Evolutionary conservation across 2,888 invertebrate species (phyloP), one percentile per base, ranked within the genome.

Genomic region (Notocelia uddmanniana): DNA sequence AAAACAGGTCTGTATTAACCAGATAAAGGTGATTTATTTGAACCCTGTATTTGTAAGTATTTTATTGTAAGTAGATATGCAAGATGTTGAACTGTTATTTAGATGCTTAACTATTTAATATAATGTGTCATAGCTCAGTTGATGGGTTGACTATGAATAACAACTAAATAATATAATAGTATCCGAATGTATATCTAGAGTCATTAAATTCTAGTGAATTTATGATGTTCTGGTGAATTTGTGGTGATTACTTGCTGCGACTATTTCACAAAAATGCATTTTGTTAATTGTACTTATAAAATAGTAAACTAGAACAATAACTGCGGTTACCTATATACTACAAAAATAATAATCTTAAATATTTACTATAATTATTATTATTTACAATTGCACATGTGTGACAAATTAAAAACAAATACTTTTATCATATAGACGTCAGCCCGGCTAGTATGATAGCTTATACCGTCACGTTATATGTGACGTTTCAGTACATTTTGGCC

Each of bases 241-340:
- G 11, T 60, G 41, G 23, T 52, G 1, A 34, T n/a, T n/a, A n/a
- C n/a, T n/a, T n/a, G n/a, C 62, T 57, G 48, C 37, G 48, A 37
- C 19, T 48, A 23, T 55, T 62, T 23, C 68, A 72, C 54, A 62
- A 68, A 78, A 77, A 77, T 74, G 76, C 77, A 76, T 80, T 79
- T 79, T 79, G 78, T 81, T 81, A 76, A 76, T 55, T 57, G 48
- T 62, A 57, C 15, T 13, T 41, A 67, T n/a, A 21, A n/a, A n/a
- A 66, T 68, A 48, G 45, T 79, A 81, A 84, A 81, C 79, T 85
- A 87, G 87, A 83, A 85, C 84, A 86, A 87, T 87, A 87, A 85
- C 84, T 85, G 82, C 54, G 69, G 76, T 81, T 78, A 77, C n/a
- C n/a, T n/a, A 64, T 5, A 34, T 59, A 63, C 13, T 54, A 71